These are phyloP conservation scores for Ailuropoda melanoleuca DNA, from an alignment of 2,113 vertebrate species.

Conservation along the genomic window DNA sequence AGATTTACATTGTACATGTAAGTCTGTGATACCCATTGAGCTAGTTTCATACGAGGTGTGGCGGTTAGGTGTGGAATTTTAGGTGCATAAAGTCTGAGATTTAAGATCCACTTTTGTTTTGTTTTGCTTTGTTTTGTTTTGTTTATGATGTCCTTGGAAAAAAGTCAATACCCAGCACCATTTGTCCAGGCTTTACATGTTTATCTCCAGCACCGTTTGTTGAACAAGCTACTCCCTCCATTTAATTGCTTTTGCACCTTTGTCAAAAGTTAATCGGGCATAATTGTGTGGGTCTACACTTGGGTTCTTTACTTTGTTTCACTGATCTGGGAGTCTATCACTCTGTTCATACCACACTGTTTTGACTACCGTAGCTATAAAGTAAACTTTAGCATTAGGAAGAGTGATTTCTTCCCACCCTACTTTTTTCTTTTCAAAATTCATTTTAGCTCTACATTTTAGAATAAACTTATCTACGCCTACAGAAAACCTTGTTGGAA, in stretches of 20 bases:
- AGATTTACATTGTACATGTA: not conserved
- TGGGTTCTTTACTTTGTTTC: not conserved
- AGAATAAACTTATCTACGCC: not conserved
- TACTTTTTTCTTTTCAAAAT: not conserved
- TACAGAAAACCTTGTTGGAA: not conserved
- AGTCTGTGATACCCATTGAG: not conserved
- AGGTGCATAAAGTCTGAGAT: not conserved
- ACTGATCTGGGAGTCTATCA: not conserved
- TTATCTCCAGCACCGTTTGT: not conserved
- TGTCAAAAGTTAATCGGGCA: not conserved
- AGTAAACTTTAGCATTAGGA: not conserved
- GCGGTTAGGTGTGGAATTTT: not conserved
- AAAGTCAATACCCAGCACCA: no score
- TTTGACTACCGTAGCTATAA: not conserved
- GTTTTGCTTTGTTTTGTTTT: not conserved
- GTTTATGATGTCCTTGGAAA: no score
- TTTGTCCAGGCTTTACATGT: not conserved
- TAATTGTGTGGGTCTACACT: not conserved
- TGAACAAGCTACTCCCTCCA: not conserved
- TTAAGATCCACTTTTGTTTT: not conserved
- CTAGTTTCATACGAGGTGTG: not conserved
- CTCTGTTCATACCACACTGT: not conserved
- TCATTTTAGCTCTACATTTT: not conserved
- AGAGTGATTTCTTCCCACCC: not conserved
- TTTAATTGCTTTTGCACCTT: not conserved